A percentile compares a stretch with the other conserved stretches of the same genome.
These are phyloP conservation scores for Torymus aiolomorphi DNA, from an alignment of 2,888 invertebrate genomes.

Conservation along the genomic window DNA sequence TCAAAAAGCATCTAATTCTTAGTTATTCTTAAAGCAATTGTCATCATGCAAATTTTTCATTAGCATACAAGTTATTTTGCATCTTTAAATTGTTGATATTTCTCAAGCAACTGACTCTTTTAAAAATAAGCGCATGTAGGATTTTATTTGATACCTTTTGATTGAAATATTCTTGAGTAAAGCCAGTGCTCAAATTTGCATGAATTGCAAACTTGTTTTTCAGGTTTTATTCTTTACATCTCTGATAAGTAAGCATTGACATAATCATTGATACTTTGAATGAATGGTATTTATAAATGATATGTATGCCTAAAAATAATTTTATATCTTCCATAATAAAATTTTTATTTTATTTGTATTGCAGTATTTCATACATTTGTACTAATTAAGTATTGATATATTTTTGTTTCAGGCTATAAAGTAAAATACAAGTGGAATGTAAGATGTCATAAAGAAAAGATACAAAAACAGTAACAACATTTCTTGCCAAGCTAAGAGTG, in stretches of 20 bases:
- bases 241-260: conserved; percentile 19
- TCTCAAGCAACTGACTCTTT: neutral
- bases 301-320: conserved; percentile 23
- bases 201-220: conserved; percentile 53
- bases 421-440: neutral
- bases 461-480: neutral
- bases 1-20: neutral
- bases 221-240: conserved; percentile 44
- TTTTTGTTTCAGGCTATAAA: conserved; percentile 39
- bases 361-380: too few species aligned
- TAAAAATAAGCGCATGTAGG: conserved; percentile 12
- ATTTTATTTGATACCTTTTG: conserved; percentile 15
- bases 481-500: conserved; percentile 19
- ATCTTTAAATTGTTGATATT: neutral
- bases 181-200: conserved; percentile 25
- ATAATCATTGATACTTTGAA: conserved; percentile 10
- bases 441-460: conserved; percentile 27
- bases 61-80: neutral
- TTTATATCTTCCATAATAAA: neutral
- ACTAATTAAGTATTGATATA: too few species aligned
- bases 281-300: neutral
- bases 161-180: conserved; percentile 31
- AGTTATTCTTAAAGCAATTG: neutral
- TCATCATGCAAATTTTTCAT: neutral
- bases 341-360: too few species aligned